Evolutionary conservation across 2,888 invertebrate species (phyloP), one percentile per base, ranked within the genome.

Genomic region (Brenthis daphne): DNA sequence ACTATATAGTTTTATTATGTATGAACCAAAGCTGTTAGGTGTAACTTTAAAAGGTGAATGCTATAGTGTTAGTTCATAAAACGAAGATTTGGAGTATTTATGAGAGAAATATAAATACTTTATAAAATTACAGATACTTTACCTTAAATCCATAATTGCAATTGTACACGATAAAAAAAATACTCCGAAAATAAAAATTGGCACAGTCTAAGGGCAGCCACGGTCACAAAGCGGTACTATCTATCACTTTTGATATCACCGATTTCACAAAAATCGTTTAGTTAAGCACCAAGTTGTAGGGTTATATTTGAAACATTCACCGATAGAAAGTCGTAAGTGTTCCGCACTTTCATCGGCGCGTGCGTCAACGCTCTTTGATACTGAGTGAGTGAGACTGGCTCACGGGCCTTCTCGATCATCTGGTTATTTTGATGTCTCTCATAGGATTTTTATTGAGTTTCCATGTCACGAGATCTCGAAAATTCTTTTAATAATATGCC

Each of bases 271-370:
- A 63, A 63, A 55, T 11, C 24, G 43, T 66, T 50, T 8, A 11
- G 37, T 57, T 20, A 56, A 70, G 11, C 64, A 53, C 43, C 12
- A 24, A 69, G 11, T 65, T 53, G 50, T 66, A 66, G 69, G 69
- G 56, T 66, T 69, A 65, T 54, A 69, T 69, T 66, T 69, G 64
- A 65, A 73, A 75, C 75, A 67, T 76, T 83, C 82, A 81, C 78
- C 81, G 78, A 82, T 89, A 89, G 90, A 91, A 91, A 91, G 89
- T 84, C 78, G 78, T 76, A 76, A 77, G 81, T 81, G 82, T 85
- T 83, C 84, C 82, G 84, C 79, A 87, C 86, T 88, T 86, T 85
- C 86, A 80, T 87, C 79, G 81, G 76, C 83, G 83, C 90, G 90
- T 89, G 87, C 88, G 86, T 73, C 79, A 80, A 81, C 85, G 84